Evolutionary conservation across 2,113 vertebrate genomes (phyloP).

Genomic region (Entelurus aequoreus): DNA sequence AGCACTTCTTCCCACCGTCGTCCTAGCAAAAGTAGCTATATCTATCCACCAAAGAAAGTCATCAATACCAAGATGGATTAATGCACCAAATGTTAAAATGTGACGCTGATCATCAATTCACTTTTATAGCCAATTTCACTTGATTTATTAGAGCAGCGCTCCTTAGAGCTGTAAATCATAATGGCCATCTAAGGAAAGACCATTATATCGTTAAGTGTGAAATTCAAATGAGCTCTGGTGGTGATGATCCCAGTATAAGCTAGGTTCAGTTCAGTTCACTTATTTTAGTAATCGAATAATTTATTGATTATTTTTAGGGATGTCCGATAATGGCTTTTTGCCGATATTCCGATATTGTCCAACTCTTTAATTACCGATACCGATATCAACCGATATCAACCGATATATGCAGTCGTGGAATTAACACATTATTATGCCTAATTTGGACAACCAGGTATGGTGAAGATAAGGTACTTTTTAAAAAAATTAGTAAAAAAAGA

Average conservation of each 20-base stretch:
- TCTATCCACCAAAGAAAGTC: neutral
- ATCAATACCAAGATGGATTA: neutral
- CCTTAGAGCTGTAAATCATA: conserved; percentile 15
- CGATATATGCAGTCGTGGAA: too few relatives aligned
- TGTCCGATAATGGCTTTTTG: too few relatives aligned
- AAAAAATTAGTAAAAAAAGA: too few relatives aligned
- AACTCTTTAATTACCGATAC: too few relatives aligned
- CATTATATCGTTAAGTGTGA: conserved; percentile 25
- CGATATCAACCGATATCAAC: too few relatives aligned
- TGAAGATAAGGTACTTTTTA: too few relatives aligned
- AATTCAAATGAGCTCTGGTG: conserved; percentile 14
- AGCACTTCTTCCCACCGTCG: conserved; percentile 19
- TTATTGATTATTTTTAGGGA: too few relatives aligned
- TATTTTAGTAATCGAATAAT: too few relatives aligned
- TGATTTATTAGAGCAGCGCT: conserved; percentile 23
- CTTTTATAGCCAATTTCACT: conserved; percentile 29
- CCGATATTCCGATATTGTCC: too few relatives aligned
- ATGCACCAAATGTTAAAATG: conserved; percentile 19
- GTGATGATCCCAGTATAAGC: conserved; percentile 1
- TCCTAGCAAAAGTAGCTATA: conserved; percentile 6
- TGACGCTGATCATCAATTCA: conserved; percentile 25
- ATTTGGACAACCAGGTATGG: too few relatives aligned
- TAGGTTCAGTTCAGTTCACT: neutral
- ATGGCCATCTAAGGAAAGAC: conserved; percentile 18
- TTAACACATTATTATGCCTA: too few relatives aligned